phyloP scores from a whole-genome alignment of 2,888 invertebrate genomes.

The Melikaiella ostensackeni region DNA sequence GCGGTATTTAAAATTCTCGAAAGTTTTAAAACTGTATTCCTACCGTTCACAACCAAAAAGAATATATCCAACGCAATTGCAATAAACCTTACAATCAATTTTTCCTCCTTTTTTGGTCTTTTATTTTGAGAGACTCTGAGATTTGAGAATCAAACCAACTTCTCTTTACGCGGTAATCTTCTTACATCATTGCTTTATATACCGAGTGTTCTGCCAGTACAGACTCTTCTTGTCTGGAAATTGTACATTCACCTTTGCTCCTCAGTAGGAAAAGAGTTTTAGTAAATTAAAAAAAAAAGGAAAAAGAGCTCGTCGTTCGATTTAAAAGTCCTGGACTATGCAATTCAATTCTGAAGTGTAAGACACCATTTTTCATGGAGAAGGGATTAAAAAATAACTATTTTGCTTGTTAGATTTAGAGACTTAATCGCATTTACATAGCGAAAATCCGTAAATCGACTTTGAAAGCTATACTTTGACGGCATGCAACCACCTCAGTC shows the following conservation, averaged over 20 bases:
- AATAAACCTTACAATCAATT: background rate
- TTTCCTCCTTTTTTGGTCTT: background rate
- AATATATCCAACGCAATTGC: background rate
- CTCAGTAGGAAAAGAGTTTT: slow-evolving; percentile 5
- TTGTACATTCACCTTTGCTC: slow-evolving; percentile 22
- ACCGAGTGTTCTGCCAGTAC: slow-evolving; percentile 46
- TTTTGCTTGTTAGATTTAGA: slow-evolving; percentile 5
- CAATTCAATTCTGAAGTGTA: background rate
- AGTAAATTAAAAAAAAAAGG: background rate
- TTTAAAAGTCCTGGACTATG: background rate
- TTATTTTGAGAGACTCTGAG: background rate
- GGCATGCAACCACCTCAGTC: slow-evolving; percentile 22
- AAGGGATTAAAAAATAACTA: background rate
- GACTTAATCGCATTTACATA: slow-evolving; percentile 26
- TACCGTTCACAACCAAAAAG: background rate
- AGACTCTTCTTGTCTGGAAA: slow-evolving; percentile 22
- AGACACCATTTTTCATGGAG: background rate
- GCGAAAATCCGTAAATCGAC: slow-evolving; percentile 38
- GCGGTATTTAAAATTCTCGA: too few species aligned
- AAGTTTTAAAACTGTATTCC: too few species aligned
- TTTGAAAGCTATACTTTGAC: slow-evolving; percentile 38
- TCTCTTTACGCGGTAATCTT: slow-evolving; percentile 47
- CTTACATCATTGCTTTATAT: slow-evolving; percentile 49
- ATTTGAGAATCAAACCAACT: slow-evolving; percentile 11
- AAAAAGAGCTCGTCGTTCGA: background rate